A percentile compares a stretch with the other conserved stretches of the same genome.
phyloP scores from a whole-genome alignment of 2,797 vertebrate genomes.

The Lacerta bilineata region DNA sequence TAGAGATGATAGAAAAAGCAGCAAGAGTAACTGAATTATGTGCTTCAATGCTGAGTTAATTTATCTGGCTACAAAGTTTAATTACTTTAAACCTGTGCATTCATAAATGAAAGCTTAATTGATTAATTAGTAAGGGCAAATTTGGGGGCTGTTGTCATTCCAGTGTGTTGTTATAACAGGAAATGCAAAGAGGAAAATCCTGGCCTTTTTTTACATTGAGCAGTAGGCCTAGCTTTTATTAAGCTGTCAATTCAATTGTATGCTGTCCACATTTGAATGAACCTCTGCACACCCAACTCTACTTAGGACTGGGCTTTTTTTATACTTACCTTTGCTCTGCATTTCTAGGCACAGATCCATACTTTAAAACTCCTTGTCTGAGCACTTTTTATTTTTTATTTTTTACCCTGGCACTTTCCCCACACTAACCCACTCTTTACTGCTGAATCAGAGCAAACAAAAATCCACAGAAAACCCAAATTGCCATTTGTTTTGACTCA shows the following conservation, averaged over 20 bases:
- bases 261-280: too few relatives aligned
- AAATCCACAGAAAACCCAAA: too few relatives aligned
- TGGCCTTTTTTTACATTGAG: not conserved
- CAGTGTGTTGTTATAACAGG: not conserved
- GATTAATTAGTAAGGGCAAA: not conserved
- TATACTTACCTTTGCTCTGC: too few relatives aligned
- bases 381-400: too few relatives aligned
- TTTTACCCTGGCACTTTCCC: too few relatives aligned
- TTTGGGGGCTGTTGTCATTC: not conserved
- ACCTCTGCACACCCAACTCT: not conserved
- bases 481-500: too few relatives aligned
- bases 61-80: not conserved
- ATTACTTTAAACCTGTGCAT: not conserved
- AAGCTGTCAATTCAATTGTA: not conserved
- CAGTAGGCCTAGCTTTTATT: not conserved
- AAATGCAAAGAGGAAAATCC: conserved; percentile 4
- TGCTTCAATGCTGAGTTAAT: not conserved
- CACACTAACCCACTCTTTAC: too few relatives aligned
- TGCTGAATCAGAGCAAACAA: too few relatives aligned
- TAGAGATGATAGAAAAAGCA: not conserved
- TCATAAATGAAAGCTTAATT: not conserved
- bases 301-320: not conserved
- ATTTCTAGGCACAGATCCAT: too few relatives aligned
- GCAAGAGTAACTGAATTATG: conserved; percentile 13
- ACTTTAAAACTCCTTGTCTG: too few relatives aligned